A percentile compares a stretch with the other conserved stretches of the same genome.
phyloP scores from a whole-genome alignment of 2,113 vertebrate species.

The Malurus alboscapulatus region DNA sequence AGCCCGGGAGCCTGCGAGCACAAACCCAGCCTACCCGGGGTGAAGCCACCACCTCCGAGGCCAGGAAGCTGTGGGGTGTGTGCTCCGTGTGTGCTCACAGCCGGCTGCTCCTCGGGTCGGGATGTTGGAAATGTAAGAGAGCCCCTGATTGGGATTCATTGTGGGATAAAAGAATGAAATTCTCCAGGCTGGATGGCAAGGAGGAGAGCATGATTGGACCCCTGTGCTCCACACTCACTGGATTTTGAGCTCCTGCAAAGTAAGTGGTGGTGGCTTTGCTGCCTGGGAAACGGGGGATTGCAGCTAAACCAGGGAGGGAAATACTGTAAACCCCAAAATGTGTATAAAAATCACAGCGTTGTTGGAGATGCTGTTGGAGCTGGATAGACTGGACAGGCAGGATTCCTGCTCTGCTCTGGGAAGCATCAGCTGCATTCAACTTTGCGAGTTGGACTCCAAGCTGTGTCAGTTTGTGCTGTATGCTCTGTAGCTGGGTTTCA shows the following conservation, averaged over 20 bases:
- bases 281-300: not conserved
- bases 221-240: rapidly evolving
- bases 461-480: rapidly evolving
- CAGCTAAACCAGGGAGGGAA: rapidly evolving
- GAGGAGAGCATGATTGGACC: not conserved
- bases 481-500: not conserved
- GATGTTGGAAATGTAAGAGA: rapidly evolving
- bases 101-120: not conserved
- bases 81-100: not conserved
- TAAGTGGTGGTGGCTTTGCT: constrained; percentile 4
- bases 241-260: not conserved
- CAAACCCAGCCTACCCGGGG: not conserved
- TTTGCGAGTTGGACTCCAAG: no score
- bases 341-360: rapidly evolving
- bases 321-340: rapidly evolving
- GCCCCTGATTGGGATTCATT: rapidly evolving
- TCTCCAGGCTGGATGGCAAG: not conserved
- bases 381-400: not conserved
- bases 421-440: not conserved
- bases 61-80: constrained; percentile 22
- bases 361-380: not conserved
- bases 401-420: not conserved
- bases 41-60: not conserved
- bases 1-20: not conserved
- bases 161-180: rapidly evolving